These are phyloP conservation scores for Diadema setosum DNA, from an alignment of 35 echinoderm and acorn worm genomes.

Conservation along the genomic window DNA sequence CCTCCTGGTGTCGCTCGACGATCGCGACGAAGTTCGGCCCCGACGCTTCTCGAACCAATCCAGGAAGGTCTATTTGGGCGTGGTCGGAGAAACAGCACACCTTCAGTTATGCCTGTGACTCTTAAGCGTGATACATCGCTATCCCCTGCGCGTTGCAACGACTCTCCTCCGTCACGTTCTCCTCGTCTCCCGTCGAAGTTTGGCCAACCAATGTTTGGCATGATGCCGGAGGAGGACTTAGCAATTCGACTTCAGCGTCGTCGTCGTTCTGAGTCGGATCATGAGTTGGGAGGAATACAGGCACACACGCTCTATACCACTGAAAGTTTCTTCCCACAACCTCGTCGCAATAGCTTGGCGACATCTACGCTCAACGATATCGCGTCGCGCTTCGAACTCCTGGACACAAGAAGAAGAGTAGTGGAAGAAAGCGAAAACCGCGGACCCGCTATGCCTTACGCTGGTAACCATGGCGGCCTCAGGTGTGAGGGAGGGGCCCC, in stretches of 20 bases:
- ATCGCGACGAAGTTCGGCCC: not conserved
- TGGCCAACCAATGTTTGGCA: not conserved
- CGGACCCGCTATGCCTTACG: not conserved
- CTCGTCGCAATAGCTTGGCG: slow-evolving; percentile 30
- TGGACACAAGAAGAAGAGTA: not conserved
- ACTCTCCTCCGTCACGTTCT: not conserved
- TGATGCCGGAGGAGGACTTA: not conserved
- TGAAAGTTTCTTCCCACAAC: slow-evolving; percentile 29
- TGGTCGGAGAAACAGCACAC: not conserved
- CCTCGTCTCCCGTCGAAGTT: not conserved
- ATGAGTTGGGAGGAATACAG: not conserved
- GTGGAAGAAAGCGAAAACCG: slow-evolving; percentile 7
- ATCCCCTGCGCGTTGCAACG: not conserved
- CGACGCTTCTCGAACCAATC: slow-evolving; percentile 2
- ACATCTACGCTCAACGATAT: slow-evolving; percentile 14
- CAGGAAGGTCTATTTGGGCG: slow-evolving; percentile 13
- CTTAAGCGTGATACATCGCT: not conserved
- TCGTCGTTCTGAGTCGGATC: not conserved
- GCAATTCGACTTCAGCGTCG: not conserved
- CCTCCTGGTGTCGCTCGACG: not conserved
- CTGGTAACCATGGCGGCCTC: not conserved
- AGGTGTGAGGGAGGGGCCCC: not conserved
- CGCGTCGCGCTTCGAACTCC: slow-evolving; percentile 35
- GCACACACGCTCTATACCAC: not conserved
- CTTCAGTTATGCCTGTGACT: not conserved